Evolutionary conservation across 1,140 invertebrate genomes (phyloP).

Genomic region (Aphis gossypii): DNA sequence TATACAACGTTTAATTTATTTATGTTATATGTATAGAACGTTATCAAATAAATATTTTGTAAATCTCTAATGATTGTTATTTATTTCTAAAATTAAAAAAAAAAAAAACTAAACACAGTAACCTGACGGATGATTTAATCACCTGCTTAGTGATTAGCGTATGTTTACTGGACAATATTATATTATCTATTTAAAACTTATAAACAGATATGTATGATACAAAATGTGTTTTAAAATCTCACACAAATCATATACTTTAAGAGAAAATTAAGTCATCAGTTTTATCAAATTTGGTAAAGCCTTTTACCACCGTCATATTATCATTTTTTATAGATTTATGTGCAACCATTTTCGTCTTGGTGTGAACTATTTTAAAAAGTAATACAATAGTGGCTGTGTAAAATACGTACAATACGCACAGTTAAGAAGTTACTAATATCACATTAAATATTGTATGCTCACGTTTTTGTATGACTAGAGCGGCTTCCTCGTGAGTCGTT

Average conservation of each 20-base stretch:
- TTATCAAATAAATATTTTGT: background rate
- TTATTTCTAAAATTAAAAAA: background rate
- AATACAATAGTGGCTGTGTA: too few species aligned
- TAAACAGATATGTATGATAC: background rate
- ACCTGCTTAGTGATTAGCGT: too few species aligned
- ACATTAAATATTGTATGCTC: conserved; percentile 60
- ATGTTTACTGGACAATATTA: background rate
- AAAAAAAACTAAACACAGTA: background rate
- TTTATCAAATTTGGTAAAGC: background rate
- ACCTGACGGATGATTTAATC: background rate
- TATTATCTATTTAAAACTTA: background rate
- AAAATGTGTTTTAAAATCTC: background rate
- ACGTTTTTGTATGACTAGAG: conserved; percentile 78
- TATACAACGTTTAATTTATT: too few species aligned
- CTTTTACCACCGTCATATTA: background rate
- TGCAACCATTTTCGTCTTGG: background rate
- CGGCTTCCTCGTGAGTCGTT: conserved; percentile 70
- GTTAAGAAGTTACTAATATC: too few species aligned
- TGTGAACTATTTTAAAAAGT: background rate
- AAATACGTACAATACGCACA: too few species aligned
- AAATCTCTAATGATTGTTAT: fast-evolving
- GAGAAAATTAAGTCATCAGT: background rate
- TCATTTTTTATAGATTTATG: background rate
- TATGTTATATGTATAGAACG: too few species aligned
- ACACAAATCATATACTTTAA: background rate